A percentile compares a stretch with the other conserved stretches of the same genome.
phyloP scores from a whole-genome alignment of 2,797 vertebrate species.

The Acanthiza pusilla region DNA sequence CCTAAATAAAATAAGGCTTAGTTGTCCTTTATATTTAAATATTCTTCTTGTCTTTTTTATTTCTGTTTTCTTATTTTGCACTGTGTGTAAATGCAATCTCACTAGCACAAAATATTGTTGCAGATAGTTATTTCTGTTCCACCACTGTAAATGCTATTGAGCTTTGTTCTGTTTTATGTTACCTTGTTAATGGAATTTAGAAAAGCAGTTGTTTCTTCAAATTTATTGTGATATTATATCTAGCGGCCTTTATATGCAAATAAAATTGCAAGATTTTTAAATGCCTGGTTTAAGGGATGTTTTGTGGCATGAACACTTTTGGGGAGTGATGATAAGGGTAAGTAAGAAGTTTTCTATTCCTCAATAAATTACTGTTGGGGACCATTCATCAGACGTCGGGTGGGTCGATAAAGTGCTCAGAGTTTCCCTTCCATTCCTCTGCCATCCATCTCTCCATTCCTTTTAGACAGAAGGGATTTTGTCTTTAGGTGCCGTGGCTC shows the following conservation, averaged over 20 bases:
- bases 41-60: slow-evolving; percentile 83
- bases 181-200: slow-evolving; percentile 90
- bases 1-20: slow-evolving; percentile 84
- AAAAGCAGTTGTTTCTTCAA: slow-evolving; percentile 87
- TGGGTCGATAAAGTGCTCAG: slow-evolving; percentile 4
- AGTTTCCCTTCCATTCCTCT: not conserved
- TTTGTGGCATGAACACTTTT: not conserved
- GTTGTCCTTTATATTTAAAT: slow-evolving; percentile 91
- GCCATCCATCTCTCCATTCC: not conserved
- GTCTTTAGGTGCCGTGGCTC: not conserved
- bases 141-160: slow-evolving; percentile 92
- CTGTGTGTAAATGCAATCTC: slow-evolving; percentile 99
- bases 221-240: slow-evolving; percentile 98
- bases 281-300: slow-evolving; percentile 56
- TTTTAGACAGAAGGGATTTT: not conserved
- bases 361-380: slow-evolving; percentile 25
- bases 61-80: slow-evolving; percentile 88
- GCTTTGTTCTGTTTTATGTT: slow-evolving; percentile 86
- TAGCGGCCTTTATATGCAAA: slow-evolving; percentile 99
- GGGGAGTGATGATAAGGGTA: not conserved
- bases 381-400: not conserved
- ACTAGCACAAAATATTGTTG: slow-evolving; percentile 96
- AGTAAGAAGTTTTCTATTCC: slow-evolving; percentile 32
- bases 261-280: slow-evolving; percentile 99
- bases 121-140: slow-evolving; percentile 90